These are phyloP conservation scores for Chiridota heheva DNA, from an alignment of 35 echinoderm and acorn worm species.

Conservation along the genomic window DNA sequence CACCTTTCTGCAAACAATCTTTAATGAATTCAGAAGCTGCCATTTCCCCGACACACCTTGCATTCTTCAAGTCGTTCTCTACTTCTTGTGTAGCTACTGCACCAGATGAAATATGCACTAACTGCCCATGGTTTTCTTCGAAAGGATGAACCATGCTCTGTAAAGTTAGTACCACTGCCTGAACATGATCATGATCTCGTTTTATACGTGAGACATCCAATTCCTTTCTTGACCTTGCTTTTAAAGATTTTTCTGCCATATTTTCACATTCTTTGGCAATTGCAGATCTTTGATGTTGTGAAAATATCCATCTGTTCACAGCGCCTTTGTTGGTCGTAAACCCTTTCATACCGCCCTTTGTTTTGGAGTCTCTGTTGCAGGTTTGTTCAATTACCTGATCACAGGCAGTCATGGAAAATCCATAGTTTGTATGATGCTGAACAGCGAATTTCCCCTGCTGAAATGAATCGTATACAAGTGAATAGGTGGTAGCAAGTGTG, in stretches of 20 bases:
- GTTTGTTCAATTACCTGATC: neutral
- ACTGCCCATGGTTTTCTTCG: slow-evolving; percentile 17
- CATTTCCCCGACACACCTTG: neutral
- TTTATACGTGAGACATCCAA: no score
- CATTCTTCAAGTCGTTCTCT: neutral
- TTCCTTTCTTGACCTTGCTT: no score
- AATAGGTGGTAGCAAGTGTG: neutral
- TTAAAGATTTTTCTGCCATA: slow-evolving; percentile 54
- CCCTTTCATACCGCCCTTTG: slow-evolving; percentile 9
- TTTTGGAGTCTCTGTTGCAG: slow-evolving; percentile 21
- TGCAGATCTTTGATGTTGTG: neutral
- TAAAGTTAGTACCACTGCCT: no score
- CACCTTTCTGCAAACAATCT: slow-evolving; percentile 24
- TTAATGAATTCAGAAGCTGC: neutral
- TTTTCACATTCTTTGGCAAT: slow-evolving; percentile 36
- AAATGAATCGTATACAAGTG: slow-evolving; percentile 16
- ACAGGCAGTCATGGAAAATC: neutral
- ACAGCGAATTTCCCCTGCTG: slow-evolving; percentile 29
- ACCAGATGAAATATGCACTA: slow-evolving; percentile 32
- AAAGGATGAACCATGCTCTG: no score
- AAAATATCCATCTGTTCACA: slow-evolving; percentile 17
- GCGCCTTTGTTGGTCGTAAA: slow-evolving; percentile 34
- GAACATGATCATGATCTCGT: no score
- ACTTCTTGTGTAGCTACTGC: neutral
- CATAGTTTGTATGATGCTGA: neutral